Evolutionary conservation across 1,140 invertebrate species (phyloP), one percentile per base, ranked within the genome.

Genomic region (Copidosoma floridanum): DNA sequence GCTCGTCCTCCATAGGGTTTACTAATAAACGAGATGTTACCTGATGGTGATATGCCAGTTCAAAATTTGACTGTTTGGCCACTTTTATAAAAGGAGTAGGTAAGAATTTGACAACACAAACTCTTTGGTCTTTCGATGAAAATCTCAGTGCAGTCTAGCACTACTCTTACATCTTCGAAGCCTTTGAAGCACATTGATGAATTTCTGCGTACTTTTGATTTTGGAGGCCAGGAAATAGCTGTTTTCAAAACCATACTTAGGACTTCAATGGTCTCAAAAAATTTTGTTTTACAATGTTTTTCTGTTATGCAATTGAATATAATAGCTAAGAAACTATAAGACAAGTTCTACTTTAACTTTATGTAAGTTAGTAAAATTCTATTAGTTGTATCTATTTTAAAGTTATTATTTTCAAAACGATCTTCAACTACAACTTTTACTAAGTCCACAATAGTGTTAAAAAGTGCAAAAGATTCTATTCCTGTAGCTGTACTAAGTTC

Each of bases 1-100:
- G 65, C 23, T 50, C 67, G 54, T 7, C 73, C 74, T 6, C 71
- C 75, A 63, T 68, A 77, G 12, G 57, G 46, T 26, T 68, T 56
- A 18, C 68, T 71, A 7, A 78, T 41, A 66, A 70, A 80, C 16
- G 60, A 62, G 56, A 77, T 72, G 27, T 68, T 53, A 10, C 74
- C 74, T n/a, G 62, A 67, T 32, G 74, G 76, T 40, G 69, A 64
- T 47, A 79, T 68, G 7, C 69, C 71, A 27, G 74, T 71, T 47
- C 79, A 64, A 20, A 68, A 48, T 66, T 78, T 79, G n/a, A 63
- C 63, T 5, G 73, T 78, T 46, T 59, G 18, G 18, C 3, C 1
- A 5, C 51, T 40, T 60, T 78, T 75, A 51, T 79, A 78, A 26
- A 67, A 38, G 1, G 72, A 75, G 59, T 71, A 73, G 32, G 59